Evolutionary conservation across 2,888 invertebrate genomes (phyloP).

Genomic region (Linyphia triangularis): DNA sequence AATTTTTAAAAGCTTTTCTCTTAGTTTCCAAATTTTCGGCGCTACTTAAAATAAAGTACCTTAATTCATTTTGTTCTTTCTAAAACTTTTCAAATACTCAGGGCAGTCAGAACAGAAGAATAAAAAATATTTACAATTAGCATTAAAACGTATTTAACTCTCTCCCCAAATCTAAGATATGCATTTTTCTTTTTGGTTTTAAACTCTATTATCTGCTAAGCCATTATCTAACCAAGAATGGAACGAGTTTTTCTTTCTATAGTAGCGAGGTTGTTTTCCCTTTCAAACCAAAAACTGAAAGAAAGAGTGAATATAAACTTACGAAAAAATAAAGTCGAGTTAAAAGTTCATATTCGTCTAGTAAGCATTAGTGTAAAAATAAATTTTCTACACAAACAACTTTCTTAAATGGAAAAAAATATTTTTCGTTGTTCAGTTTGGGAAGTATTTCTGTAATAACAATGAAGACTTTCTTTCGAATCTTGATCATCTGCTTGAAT

Average conservation of each 20-base stretch:
- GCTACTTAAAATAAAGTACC: constrained; percentile 32
- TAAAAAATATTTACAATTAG: neutral
- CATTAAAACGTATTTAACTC: constrained; percentile 27
- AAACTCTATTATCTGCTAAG: constrained; percentile 32
- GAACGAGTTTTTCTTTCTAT: neutral
- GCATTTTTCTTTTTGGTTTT: neutral
- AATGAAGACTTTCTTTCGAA: neutral
- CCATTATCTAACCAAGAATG: constrained; percentile 11
- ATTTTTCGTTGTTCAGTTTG: neutral
- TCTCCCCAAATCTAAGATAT: constrained; percentile 14
- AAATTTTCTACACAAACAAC: constrained; percentile 23
- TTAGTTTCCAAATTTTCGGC: constrained; percentile 1
- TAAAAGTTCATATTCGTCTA: neutral
- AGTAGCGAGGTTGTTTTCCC: neutral
- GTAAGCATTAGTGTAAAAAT: constrained; percentile 20
- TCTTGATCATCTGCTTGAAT: neutral
- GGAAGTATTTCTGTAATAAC: neutral
- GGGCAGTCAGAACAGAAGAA: no score
- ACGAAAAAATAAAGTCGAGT: neutral
- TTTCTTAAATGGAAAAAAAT: constrained; percentile 26
- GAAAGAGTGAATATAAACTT: neutral
- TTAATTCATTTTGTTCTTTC: constrained; percentile 5
- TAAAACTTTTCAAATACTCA: constrained; percentile 15
- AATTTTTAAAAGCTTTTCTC: neutral
- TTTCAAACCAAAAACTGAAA: neutral